Conservation (phyloP, 2,113 vertebrate species). For the Chauna torquata region DNA sequence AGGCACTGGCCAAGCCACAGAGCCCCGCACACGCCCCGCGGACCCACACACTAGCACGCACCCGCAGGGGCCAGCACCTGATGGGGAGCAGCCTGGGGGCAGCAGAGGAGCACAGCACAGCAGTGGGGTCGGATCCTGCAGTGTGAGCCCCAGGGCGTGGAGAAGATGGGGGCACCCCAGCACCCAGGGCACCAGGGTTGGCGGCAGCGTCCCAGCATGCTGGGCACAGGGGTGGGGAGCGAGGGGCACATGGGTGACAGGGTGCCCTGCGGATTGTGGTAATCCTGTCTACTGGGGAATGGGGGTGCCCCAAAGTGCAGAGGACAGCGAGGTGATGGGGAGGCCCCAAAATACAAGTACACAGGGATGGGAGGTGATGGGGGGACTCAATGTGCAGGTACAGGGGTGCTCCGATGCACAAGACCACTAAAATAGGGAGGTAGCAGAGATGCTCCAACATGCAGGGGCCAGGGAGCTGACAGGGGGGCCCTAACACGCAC, state of each 20-base stretch:
- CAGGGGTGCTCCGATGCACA: no score
- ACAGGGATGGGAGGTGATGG: not conserved
- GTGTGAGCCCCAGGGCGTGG: fast-evolving
- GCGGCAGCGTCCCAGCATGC: fast-evolving
- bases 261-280: fast-evolving
- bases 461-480: no score
- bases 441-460: no score
- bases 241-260: fast-evolving
- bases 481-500: no score
- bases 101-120: not conserved
- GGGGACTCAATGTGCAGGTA: not conserved
- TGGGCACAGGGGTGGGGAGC: no score
- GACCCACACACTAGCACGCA: fast-evolving
- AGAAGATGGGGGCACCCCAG: not conserved
- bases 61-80: not conserved
- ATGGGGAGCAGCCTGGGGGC: not conserved
- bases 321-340: not conserved
- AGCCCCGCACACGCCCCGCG: not conserved
- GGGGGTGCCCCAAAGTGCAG: fast-evolving
- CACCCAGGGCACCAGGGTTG: not conserved
- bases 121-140: fast-evolving
- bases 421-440: no score
- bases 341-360: not conserved
- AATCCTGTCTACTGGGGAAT: fast-evolving
- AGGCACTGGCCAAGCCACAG: not conserved